A percentile compares a stretch with the other conserved stretches of the same genome.
Conservation (phyloP, 2,888 invertebrate species). For the Drosophila pegasa region DNA sequence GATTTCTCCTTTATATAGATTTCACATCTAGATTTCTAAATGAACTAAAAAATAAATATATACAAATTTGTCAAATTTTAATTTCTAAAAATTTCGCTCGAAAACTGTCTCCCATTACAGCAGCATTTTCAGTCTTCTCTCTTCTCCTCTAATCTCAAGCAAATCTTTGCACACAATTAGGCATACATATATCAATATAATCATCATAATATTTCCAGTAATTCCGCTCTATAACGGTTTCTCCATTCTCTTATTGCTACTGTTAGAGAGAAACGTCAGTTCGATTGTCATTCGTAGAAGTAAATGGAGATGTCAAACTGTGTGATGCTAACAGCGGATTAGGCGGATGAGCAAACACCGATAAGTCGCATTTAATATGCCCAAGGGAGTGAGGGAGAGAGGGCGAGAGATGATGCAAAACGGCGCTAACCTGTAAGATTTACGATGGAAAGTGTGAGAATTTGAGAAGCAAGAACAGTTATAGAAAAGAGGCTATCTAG, state of each 20-base stretch:
- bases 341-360: slow-evolving; percentile 66
- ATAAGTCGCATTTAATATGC: slow-evolving; percentile 67
- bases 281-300: slow-evolving; percentile 65
- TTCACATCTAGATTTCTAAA: too few relatives aligned
- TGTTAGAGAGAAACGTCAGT: slow-evolving; percentile 34
- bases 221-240: slow-evolving; percentile 39
- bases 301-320: slow-evolving; percentile 73
- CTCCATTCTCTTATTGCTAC: slow-evolving; percentile 33
- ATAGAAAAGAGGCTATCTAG: slow-evolving; percentile 38
- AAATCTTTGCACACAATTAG: slow-evolving; percentile 2
- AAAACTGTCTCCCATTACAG: neutral
- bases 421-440: slow-evolving; percentile 66
- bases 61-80: neutral
- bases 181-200: neutral
- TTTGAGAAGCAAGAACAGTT: slow-evolving; percentile 74
- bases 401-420: slow-evolving; percentile 69
- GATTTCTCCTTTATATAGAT: too few relatives aligned
- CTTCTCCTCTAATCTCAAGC: neutral
- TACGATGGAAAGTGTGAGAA: slow-evolving; percentile 81
- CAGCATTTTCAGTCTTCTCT: neutral
- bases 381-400: slow-evolving; percentile 29
- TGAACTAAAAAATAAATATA: too few relatives aligned
- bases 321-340: slow-evolving; percentile 57
- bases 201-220: slow-evolving; percentile 12
- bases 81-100: neutral